Evolutionary conservation across 2,113 vertebrate genomes (phyloP).

Genomic region (Rhinopithecus roxellana): DNA sequence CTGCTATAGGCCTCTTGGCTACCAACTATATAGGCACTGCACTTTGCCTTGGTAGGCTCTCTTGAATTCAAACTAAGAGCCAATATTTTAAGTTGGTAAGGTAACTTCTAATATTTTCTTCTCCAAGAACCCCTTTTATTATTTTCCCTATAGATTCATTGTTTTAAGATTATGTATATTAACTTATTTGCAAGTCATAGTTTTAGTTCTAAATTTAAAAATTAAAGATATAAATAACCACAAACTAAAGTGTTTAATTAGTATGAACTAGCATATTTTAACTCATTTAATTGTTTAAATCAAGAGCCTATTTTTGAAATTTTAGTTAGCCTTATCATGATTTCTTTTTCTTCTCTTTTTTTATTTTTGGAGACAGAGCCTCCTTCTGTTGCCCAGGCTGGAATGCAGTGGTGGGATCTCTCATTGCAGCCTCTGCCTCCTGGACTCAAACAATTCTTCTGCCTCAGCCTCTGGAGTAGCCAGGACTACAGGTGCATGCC

Average conservation of each 20-base stretch:
- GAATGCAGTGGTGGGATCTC: no score
- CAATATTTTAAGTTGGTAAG: background rate
- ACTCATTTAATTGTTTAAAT: no score
- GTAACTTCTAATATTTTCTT: conserved; percentile 22
- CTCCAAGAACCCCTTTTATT: background rate
- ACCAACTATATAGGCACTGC: background rate
- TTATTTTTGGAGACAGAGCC: no score
- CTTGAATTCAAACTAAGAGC: background rate
- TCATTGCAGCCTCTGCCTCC: no score
- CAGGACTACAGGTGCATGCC: no score
- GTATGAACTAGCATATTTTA: background rate
- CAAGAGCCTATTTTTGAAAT: no score
- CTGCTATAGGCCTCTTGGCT: background rate
- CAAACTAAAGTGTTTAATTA: background rate
- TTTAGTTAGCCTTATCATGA: no score
- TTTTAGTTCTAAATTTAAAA: background rate
- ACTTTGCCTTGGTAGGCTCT: background rate
- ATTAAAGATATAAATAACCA: background rate
- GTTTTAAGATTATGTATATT: background rate
- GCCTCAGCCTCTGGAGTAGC: no score
- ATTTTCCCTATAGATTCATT: background rate
- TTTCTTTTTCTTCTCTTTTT: no score
- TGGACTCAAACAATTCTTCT: no score
- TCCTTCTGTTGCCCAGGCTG: no score
- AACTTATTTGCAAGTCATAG: background rate